Base-by-base conservation (phyloP, 2,113 vertebrate genomes). In the Gila orcuttii region DNA sequence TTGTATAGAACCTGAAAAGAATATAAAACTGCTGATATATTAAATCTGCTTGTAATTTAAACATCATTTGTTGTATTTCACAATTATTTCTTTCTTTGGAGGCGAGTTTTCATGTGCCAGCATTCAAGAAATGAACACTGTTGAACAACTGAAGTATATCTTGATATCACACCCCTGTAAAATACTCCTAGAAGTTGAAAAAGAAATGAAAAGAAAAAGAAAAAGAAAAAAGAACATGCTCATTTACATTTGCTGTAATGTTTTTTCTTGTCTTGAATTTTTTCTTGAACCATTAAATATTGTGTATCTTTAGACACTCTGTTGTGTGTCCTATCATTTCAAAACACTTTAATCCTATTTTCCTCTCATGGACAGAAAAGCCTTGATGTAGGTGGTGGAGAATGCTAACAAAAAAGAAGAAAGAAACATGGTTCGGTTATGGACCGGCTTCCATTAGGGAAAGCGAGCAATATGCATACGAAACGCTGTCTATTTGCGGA, bases 41-140 rank as follows among this genome's bases (percentile, higher is more conserved):
- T 95, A 95, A 96, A 96, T 93, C 94, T 96, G 96, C 96, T 97
- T 97, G 94, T 97, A 95, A 96, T 95, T 96, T 91, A 95, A 86
- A 95, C 90, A 94, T 91, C 88, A 82, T 94, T 94, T 93, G 88
- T 93, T 93, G 92, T 93, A 92, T 85, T 95, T 96, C 90, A 92
- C 93, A 92, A 17, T 42, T 60, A 33, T 92, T 96, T 95, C 93
- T 95, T 95, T 93, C 95, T 93, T 94, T 89, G 94, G 93, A 87
- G 68, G 79, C 92, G 95, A 95, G 94, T 96, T 94, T 95, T 92
- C 86, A 92, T 95, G 93, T 96, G 94, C 94, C 93, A 93, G 93
- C 94, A 93, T 94, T 93, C 47, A 19, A 66, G 33, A 47, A 59
- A 60, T n/a, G 52, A 25, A 92, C 89, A 93, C 92, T 97, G 96